A percentile compares a stretch with the other conserved stretches of the same genome.
These are phyloP conservation scores for Zaprionus lachaisei DNA, from an alignment of 1,140 invertebrate species.

Conservation along the genomic window DNA sequence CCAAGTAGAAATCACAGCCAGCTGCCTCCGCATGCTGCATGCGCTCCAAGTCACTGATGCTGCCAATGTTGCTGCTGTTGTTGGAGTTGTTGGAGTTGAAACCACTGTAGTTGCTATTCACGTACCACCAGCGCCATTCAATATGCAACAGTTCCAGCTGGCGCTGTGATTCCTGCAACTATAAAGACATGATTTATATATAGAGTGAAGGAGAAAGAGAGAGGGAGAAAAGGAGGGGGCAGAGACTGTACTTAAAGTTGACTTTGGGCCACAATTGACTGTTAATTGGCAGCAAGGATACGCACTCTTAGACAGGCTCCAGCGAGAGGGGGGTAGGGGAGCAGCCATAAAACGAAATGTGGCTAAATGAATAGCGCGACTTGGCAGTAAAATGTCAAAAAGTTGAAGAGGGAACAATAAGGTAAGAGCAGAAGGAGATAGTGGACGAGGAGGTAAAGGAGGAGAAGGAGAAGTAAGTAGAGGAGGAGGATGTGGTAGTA, in stretches of 20 bases:
- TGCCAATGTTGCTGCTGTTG: constrained; percentile 12
- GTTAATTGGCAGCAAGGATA: constrained; percentile 61
- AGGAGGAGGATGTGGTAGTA: not conserved
- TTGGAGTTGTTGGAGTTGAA: constrained; percentile 10
- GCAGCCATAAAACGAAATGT: constrained; percentile 43
- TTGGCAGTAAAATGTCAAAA: constrained; percentile 66
- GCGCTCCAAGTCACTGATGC: not conserved
- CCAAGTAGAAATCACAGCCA: constrained; percentile 76
- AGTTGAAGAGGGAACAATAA: not conserved
- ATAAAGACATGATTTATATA: not conserved
- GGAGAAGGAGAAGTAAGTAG: not conserved
- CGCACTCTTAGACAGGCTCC: constrained; percentile 2
- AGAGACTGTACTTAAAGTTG: constrained; percentile 3
- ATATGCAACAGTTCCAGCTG: constrained; percentile 50
- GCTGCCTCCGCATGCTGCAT: constrained; percentile 2
- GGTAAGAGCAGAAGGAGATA: not conserved
- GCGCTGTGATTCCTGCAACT: constrained; percentile 68
- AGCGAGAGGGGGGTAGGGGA: not conserved
- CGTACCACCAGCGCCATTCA: constrained; percentile 37
- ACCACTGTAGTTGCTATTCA: constrained; percentile 12
- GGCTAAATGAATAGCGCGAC: constrained; percentile 64
- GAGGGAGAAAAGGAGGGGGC: not conserved
- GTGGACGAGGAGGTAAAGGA: not conserved
- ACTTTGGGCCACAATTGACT: constrained; percentile 26
- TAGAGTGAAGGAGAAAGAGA: not conserved